These are phyloP conservation scores for Scyliorhinus canicula DNA, from an alignment of 2,797 vertebrate species.

Conservation along the genomic window DNA sequence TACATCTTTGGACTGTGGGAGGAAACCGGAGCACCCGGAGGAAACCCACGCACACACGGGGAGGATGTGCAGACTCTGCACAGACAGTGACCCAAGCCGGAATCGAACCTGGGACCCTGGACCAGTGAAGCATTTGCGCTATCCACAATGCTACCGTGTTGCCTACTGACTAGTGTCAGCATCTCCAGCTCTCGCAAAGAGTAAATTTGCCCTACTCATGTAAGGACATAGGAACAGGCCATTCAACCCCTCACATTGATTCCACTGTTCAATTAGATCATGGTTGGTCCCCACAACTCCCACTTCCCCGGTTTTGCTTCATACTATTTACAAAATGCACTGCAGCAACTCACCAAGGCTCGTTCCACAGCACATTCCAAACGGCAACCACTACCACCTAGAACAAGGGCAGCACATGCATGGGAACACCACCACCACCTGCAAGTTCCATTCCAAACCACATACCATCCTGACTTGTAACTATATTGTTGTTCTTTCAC, in stretches of 20 bases:
- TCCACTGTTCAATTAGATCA: too few species aligned
- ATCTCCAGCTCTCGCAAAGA: not conserved
- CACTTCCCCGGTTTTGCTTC: not conserved
- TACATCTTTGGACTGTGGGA: too few species aligned
- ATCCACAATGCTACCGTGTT: too few species aligned
- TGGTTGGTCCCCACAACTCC: not conserved
- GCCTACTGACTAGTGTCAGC: too few species aligned
- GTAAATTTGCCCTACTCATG: not conserved
- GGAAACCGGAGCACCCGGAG: too few species aligned
- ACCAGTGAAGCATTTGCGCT: too few species aligned
- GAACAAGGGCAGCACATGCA: not conserved
- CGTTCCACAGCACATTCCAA: not conserved
- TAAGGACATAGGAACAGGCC: not conserved
- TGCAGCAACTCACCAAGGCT: not conserved
- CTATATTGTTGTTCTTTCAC: not conserved
- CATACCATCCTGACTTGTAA: not conserved
- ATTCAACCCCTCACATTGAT: too few species aligned
- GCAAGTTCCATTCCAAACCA: not conserved
- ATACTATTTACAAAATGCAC: not conserved
- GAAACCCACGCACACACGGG: too few species aligned
- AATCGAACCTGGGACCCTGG: too few species aligned
- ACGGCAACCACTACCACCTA: not conserved
- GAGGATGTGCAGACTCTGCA: too few species aligned
- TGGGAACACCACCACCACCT: not conserved
- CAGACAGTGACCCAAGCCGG: too few species aligned